Evolutionary conservation across 2,113 vertebrate genomes (phyloP).

Genomic region (Gobio gobio): DNA sequence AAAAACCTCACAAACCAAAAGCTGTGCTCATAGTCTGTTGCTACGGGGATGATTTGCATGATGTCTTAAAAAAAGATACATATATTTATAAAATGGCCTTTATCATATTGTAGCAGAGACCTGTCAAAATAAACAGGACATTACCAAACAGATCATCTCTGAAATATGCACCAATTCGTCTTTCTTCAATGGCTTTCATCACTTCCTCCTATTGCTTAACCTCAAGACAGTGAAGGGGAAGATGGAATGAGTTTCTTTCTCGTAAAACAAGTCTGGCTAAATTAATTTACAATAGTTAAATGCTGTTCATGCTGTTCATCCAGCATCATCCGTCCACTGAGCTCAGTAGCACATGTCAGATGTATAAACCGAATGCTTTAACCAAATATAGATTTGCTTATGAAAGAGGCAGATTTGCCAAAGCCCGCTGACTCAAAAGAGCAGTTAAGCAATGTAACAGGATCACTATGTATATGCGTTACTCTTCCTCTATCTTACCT

Average conservation of each 20-base stretch:
- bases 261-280: not conserved
- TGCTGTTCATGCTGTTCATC: not conserved
- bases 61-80: conserved; percentile 4
- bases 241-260: conserved; percentile 3
- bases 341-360: not conserved
- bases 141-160: conserved; percentile 13
- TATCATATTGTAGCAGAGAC: not conserved
- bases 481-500: conserved; percentile 8
- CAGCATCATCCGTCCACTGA: not conserved
- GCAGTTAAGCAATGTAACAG: not conserved
- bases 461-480: not conserved
- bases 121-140: not conserved
- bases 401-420: not conserved
- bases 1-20: conserved; percentile 16
- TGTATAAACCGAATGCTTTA: not conserved
- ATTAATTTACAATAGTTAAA: not conserved
- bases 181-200: conserved; percentile 13
- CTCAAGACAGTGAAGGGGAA: conserved; percentile 7
- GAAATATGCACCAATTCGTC: not conserved
- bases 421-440: not conserved
- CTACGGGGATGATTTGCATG: not conserved
- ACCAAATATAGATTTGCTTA: conserved; percentile 3
- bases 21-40: not conserved
- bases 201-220: conserved; percentile 41
- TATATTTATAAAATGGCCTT: not conserved